Evolutionary conservation across 2,888 invertebrate genomes (phyloP), one percentile per base, ranked within the genome.

Genomic region (Acrobeloides nanus): DNA sequence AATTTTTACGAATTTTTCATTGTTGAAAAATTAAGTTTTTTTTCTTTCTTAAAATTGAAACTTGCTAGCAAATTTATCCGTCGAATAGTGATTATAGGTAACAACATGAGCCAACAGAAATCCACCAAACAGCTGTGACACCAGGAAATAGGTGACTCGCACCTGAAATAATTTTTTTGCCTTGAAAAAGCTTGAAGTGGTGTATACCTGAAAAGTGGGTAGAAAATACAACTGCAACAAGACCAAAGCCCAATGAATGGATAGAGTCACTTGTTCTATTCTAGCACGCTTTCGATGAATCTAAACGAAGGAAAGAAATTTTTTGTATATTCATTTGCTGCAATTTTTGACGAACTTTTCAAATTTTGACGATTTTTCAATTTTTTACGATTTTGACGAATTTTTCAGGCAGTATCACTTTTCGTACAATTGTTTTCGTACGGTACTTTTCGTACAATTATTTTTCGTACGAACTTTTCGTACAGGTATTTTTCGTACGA

Each of bases 81-180:
- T 66, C 6, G 70, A 70, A 37, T 70, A 70, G 45, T 70, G 70
- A 35, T 70, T 70, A 60, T 64, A 70, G 8, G 70, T 70, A 48
- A 70, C 70, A 26, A 70, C 70, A 40, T 70, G 70, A 6, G 70
- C 66, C 5, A 70, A 43, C 21, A 70, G 49, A 48, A 72, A 71
- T 6, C 70, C 70, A 20, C 64, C 69, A 34, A 63, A 59, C 18
- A 68, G 53, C 38, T 68, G 69, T 4, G 57, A 57, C 24, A 61
- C 40, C 29, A 54, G 20, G 46, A 59, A 64, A 37, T 49, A 61
- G 12, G 47, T 47, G n/a, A 62, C 10, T 12, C 48, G 18, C 12
- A 48, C 52, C 49, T 59, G 26, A 33, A 56, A 40, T 5, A n/a
- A 12, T 1, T 17, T 8, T 12, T 10, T 8, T 31, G 4, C n/a